Evolutionary conservation across 1,140 invertebrate genomes (phyloP).

Genomic region (Brachionus koreanus): DNA sequence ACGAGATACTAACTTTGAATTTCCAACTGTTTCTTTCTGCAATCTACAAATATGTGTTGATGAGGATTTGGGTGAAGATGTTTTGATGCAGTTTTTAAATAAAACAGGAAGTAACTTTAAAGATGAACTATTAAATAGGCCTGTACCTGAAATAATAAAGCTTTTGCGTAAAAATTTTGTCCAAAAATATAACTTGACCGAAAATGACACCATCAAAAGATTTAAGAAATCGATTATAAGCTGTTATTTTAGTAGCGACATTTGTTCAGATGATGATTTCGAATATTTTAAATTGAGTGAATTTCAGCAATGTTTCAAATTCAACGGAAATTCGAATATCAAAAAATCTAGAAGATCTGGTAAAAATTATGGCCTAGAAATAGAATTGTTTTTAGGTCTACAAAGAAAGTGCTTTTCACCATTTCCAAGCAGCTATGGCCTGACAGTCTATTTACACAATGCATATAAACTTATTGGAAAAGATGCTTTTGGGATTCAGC

Average conservation of each 20-base stretch:
- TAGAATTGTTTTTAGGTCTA: conserved; percentile 21
- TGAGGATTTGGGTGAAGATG: background rate
- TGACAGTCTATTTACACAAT: background rate
- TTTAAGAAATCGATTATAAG: background rate
- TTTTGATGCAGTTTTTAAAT: background rate
- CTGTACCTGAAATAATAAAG: background rate
- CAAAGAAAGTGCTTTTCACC: background rate
- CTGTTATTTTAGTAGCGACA: background rate
- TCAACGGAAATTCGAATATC: background rate
- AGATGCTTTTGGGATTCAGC: background rate
- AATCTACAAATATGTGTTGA: conserved; percentile 5
- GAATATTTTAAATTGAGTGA: background rate
- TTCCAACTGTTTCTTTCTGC: conserved; percentile 28
- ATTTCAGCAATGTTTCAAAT: conserved; percentile 13
- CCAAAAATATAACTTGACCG: background rate
- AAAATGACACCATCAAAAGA: background rate
- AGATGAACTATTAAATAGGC: background rate
- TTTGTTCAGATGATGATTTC: conserved; percentile 22
- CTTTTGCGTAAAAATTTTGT: background rate
- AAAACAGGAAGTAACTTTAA: background rate
- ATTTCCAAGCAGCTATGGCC: background rate
- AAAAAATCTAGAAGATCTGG: background rate
- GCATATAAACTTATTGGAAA: background rate
- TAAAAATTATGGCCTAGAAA: background rate
- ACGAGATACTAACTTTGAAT: background rate